These are phyloP conservation scores for Petromus typicus DNA, from an alignment of 2,113 vertebrate genomes.

Conservation along the genomic window DNA sequence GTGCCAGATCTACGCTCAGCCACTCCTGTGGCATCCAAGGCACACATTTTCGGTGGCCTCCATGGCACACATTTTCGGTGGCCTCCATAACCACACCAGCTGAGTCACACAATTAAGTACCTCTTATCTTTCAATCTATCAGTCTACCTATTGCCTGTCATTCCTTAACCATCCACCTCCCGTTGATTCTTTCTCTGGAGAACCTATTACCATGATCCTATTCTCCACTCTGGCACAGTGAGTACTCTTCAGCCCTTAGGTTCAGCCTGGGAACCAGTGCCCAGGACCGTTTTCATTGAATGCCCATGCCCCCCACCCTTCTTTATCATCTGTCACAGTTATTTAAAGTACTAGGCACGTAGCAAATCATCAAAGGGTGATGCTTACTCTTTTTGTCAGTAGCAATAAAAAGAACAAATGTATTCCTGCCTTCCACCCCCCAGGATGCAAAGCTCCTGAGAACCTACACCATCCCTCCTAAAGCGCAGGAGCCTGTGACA, in stretches of 20 bases:
- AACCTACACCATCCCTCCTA: background rate
- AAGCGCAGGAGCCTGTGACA: background rate
- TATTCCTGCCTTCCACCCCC: background rate
- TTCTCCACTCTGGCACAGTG: background rate
- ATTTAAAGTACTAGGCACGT: background rate
- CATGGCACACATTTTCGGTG: too few species aligned
- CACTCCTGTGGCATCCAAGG: background rate
- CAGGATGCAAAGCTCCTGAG: background rate
- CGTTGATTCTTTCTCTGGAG: too few species aligned
- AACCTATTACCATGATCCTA: background rate
- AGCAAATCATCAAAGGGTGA: background rate
- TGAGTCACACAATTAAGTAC: background rate
- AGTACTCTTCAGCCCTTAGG: background rate
- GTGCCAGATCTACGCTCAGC: background rate
- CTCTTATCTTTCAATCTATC: background rate
- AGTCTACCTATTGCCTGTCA: background rate
- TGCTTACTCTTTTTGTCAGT: background rate
- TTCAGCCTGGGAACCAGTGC: background rate
- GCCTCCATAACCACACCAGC: background rate
- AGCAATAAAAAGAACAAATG: background rate
- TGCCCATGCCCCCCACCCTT: background rate
- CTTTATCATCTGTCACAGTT: background rate
- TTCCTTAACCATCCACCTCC: background rate
- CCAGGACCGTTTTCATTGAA: background rate
- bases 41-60: background rate